Conservation (phyloP, 2,888 invertebrate genomes). For the Drosophila setosimentum region DNA sequence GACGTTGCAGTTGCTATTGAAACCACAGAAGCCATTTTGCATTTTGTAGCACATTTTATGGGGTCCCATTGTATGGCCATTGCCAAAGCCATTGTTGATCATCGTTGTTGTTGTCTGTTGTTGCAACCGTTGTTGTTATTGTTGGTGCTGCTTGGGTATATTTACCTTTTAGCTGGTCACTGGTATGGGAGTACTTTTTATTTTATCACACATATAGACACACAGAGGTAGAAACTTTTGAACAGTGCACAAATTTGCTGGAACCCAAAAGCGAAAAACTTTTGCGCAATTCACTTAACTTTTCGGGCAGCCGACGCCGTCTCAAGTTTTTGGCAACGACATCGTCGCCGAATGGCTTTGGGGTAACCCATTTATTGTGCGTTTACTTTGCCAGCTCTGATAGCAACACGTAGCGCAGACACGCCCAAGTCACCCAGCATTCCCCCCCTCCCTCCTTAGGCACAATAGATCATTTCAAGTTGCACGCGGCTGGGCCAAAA, state of each 20-base stretch:
- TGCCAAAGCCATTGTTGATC: slow-evolving; percentile 66
- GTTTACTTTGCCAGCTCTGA: slow-evolving; percentile 59
- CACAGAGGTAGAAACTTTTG: slow-evolving; percentile 55
- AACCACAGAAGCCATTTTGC: slow-evolving; percentile 81
- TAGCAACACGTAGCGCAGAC: slow-evolving; percentile 29
- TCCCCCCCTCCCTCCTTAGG: not conserved
- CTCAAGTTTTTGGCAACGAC: slow-evolving; percentile 61
- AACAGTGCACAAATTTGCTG: slow-evolving; percentile 74
- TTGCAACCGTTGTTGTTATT: slow-evolving; percentile 9
- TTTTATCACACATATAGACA: slow-evolving; percentile 20
- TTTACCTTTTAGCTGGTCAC: slow-evolving; percentile 69
- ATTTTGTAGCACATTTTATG: slow-evolving; percentile 81
- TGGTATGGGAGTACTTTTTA: slow-evolving; percentile 43
- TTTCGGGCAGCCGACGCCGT: slow-evolving; percentile 63
- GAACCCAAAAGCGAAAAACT: slow-evolving; percentile 71
- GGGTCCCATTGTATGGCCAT: slow-evolving; percentile 71
- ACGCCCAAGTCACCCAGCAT: slow-evolving; percentile 1
- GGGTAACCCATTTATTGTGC: slow-evolving; percentile 55
- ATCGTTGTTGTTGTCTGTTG: slow-evolving; percentile 20
- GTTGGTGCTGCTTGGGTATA: slow-evolving; percentile 54
- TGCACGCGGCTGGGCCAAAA: slow-evolving; percentile 31
- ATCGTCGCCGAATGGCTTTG: slow-evolving; percentile 22
- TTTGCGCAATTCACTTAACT: slow-evolving; percentile 80
- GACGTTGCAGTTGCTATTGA: slow-evolving; percentile 70
- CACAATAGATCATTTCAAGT: slow-evolving; percentile 73